These are phyloP conservation scores for Darevskia mixta DNA, from an alignment of 2,797 vertebrate species.

Conservation along the genomic window DNA sequence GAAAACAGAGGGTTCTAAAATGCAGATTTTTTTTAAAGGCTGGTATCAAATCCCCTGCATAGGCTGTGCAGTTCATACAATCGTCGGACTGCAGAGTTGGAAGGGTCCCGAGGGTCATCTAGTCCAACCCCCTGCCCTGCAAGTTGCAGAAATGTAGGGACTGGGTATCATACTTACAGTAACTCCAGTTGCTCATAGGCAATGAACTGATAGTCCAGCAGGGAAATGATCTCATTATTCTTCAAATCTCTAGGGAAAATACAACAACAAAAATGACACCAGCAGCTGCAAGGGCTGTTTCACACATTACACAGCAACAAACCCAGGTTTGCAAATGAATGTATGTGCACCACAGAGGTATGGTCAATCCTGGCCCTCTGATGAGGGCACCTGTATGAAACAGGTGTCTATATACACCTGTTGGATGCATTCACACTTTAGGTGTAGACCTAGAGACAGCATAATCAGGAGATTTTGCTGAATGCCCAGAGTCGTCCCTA, in stretches of 20 bases:
- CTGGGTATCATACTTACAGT: slow-evolving; percentile 57
- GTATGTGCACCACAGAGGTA: accelerated
- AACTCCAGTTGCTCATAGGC: slow-evolving; percentile 67
- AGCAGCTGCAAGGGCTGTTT: background rate
- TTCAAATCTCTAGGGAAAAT: slow-evolving; percentile 66
- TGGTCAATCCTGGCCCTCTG: accelerated
- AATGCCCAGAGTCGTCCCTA: background rate
- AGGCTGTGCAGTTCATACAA: accelerated
- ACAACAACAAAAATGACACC: background rate
- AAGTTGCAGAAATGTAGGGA: background rate
- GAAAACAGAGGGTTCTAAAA: accelerated
- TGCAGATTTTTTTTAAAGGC: accelerated
- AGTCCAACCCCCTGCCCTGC: no score
- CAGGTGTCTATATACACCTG: background rate
- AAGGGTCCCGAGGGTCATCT: no score
- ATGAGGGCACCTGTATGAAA: background rate
- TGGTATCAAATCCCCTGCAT: background rate
- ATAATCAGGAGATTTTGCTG: background rate
- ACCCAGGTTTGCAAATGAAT: background rate
- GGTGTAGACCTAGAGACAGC: no score
- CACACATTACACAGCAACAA: no score
- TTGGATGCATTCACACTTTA: background rate
- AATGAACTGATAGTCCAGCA: slow-evolving; percentile 67
- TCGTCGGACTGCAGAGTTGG: no score
- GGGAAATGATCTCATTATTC: slow-evolving; percentile 63